Conservation (phyloP, 2,888 invertebrate genomes). For the Xanthia togata region DNA sequence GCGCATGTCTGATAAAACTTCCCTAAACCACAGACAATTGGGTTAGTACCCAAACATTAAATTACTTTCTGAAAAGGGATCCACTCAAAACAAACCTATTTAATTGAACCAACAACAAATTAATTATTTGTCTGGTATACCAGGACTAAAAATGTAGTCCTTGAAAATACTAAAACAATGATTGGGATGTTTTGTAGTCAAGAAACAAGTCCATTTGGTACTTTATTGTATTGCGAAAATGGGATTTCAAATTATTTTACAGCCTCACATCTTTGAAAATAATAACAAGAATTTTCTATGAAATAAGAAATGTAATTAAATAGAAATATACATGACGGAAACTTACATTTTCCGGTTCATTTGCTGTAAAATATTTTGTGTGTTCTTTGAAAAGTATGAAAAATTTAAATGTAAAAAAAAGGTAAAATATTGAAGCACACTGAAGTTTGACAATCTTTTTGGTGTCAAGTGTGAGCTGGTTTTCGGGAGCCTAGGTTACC, state of each 20-base stretch:
- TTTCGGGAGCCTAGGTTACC: slow-evolving; percentile 69
- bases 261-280: not conserved
- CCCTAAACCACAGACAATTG: slow-evolving; percentile 13
- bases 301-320: not conserved
- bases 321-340: not conserved
- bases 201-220: slow-evolving; percentile 9
- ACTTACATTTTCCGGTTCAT: not conserved
- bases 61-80: slow-evolving; percentile 48
- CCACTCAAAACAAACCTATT: slow-evolving; percentile 38
- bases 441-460: slow-evolving; percentile 57
- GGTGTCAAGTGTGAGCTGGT: slow-evolving; percentile 72
- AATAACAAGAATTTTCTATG: no score
- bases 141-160: slow-evolving; percentile 17
- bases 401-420: not conserved
- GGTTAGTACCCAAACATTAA: slow-evolving; percentile 43
- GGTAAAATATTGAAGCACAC: not conserved
- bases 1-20: slow-evolving; percentile 1
- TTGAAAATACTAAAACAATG: slow-evolving; percentile 18
- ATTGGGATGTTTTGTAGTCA: slow-evolving; percentile 5
- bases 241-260: not conserved
- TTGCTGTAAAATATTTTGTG: not conserved
- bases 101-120: slow-evolving; percentile 51
- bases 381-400: not conserved
- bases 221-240: slow-evolving; percentile 13
- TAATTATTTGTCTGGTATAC: slow-evolving; percentile 43